Evolutionary conservation across 2,888 invertebrate genomes (phyloP).

Genomic region (Tubulanus polymorphus): DNA sequence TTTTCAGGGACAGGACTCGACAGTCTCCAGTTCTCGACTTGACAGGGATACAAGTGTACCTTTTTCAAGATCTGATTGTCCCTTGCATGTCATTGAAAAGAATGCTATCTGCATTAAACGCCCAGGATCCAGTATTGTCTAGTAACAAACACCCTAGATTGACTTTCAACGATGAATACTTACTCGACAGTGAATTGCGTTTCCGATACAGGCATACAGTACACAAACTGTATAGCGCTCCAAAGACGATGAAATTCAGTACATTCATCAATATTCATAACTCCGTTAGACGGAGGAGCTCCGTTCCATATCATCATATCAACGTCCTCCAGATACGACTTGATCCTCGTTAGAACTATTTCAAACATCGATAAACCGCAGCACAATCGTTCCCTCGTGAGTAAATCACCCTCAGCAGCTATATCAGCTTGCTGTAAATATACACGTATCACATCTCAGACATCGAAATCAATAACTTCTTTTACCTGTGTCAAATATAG

Average conservation of each 20-base stretch:
- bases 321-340: constrained; percentile 65
- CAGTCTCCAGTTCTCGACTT: no score
- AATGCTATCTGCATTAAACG: no score
- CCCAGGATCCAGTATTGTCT: no score
- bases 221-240: constrained; percentile 97
- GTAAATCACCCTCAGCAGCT: constrained; percentile 88
- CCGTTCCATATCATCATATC: constrained; percentile 93
- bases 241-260: constrained; percentile 91
- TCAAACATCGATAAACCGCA: constrained; percentile 97
- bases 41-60: no score
- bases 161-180: no score
- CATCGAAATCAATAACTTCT: no score
- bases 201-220: constrained; percentile 93
- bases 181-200: constrained; percentile 95
- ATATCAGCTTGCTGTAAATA: constrained; percentile 84
- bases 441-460: no score
- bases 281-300: constrained; percentile 77
- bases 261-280: constrained; percentile 94
- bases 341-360: constrained; percentile 82
- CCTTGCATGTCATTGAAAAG: no score
- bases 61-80: no score
- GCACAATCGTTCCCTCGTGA: constrained; percentile 94
- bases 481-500: no score
- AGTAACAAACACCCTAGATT: no score
- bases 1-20: no score